These are phyloP conservation scores for Ennomos erosarius DNA, from an alignment of 2,888 invertebrate species.

Conservation along the genomic window DNA sequence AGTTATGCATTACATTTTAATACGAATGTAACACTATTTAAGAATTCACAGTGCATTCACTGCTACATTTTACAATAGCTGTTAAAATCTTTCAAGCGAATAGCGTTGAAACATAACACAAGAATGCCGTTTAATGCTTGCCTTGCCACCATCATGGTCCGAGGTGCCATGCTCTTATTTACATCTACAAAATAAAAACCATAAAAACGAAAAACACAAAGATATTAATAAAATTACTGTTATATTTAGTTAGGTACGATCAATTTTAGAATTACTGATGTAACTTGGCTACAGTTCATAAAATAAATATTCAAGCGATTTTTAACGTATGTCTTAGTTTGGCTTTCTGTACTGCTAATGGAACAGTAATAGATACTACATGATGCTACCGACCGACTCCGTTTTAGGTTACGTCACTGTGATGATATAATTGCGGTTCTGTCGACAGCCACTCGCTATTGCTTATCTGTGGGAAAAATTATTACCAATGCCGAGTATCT, in stretches of 20 bases:
- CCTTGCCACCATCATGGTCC: not conserved
- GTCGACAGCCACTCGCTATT: slow-evolving; percentile 48
- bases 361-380: slow-evolving; percentile 55
- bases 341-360: slow-evolving; percentile 45
- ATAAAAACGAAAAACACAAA: too few species aligned
- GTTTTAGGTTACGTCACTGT: slow-evolving; percentile 49
- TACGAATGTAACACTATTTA: slow-evolving; percentile 17
- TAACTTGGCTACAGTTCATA: too few species aligned
- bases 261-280: too few species aligned
- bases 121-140: slow-evolving; percentile 9
- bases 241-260: too few species aligned
- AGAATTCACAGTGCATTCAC: slow-evolving; percentile 41
- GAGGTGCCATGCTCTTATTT: slow-evolving; percentile 1
- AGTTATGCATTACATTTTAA: slow-evolving; percentile 14
- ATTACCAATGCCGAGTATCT: not conserved
- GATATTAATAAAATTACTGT: too few species aligned
- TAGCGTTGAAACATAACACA: slow-evolving; percentile 56
- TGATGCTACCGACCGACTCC: slow-evolving; percentile 51
- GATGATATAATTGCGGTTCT: slow-evolving; percentile 62
- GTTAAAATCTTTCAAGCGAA: slow-evolving; percentile 63
- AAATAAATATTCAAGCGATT: too few species aligned
- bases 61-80: slow-evolving; percentile 51
- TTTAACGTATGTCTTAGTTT: too few species aligned
- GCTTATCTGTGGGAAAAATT: slow-evolving; percentile 18
- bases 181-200: not conserved